Evolutionary conservation across 2,888 invertebrate genomes (phyloP), one percentile per base, ranked within the genome.

Genomic region (Coleophora flavipennella): DNA sequence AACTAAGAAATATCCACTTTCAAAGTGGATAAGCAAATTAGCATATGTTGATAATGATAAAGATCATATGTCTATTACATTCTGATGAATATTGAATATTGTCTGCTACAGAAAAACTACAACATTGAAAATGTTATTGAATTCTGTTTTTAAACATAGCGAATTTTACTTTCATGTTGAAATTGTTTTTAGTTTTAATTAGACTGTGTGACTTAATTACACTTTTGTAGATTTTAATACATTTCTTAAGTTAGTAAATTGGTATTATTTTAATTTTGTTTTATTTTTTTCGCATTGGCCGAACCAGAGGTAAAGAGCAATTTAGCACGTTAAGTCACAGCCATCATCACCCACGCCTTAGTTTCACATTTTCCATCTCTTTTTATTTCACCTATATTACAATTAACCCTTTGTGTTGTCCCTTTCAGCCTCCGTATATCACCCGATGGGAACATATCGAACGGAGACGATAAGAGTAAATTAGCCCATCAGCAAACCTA

Each of bases 401-500:
- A 55, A 72, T 76, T 80, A 78, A 79, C 73, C 78, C 83, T 66
- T 57, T 72, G 80, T 80, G 71, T 83, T 81, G 79, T 79, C 84
- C 81, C 87, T 85, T 85, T 86, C 80, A 88, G 87, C 81, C 80
- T 86, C 68, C 86, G 86, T 75, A 83, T 85, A 67, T 88, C 88
- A 76, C 85, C 79, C 66, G 78, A 86, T 64, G 85, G 84, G 69
- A 78, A 83, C 67, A 87, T 90, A 65, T 86, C 88, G 48, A 88
- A 88, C 76, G 86, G 87, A 66, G 88, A 88, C 55, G 91, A 91
- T 69, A 90, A 90, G 78, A 81, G 81, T 87, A 79, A 89, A 87
- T 76, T 88, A 88, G 63, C 84, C 86, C 69, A 91, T 80, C 91
- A 91, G 67, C 92, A 92, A 83, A 92, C 92, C 43, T 92, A 92